These are phyloP conservation scores for Orussus abietinus DNA, from an alignment of 1,140 invertebrate species.

Conservation along the genomic window DNA sequence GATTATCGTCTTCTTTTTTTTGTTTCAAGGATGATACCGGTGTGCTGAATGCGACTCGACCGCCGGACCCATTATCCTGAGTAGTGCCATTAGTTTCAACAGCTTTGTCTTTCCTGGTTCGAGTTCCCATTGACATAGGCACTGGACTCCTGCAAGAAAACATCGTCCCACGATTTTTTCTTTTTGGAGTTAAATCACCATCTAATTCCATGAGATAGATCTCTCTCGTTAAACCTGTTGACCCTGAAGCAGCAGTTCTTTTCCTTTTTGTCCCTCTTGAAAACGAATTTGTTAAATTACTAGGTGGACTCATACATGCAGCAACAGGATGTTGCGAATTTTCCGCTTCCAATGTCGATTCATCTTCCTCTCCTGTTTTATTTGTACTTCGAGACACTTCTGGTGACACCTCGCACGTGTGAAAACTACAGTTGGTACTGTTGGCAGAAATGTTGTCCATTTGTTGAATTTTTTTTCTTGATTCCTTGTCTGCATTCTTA, in stretches of 20 bases:
- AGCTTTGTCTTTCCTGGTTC: not conserved
- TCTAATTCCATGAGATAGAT: constrained; percentile 60
- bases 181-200: constrained; percentile 57
- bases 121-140: constrained; percentile 2
- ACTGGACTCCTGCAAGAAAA: constrained; percentile 25
- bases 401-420: constrained; percentile 34
- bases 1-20: constrained; percentile 37
- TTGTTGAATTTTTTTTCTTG: too few species aligned
- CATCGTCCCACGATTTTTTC: constrained; percentile 43
- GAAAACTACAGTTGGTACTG: constrained; percentile 35
- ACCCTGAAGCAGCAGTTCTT: constrained; percentile 13
- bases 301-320: constrained; percentile 43
- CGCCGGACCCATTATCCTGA: constrained; percentile 23
- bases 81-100: constrained; percentile 5
- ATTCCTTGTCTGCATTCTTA: not conserved
- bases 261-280: constrained; percentile 44
- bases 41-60: constrained; percentile 68
- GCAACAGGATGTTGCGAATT: constrained; percentile 25
- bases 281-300: constrained; percentile 27
- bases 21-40: constrained; percentile 62
- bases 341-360: constrained; percentile 44
- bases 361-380: constrained; percentile 33
- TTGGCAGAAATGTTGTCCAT: too few species aligned
- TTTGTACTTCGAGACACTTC: constrained; percentile 4
- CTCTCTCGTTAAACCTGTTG: constrained; percentile 65